Base-by-base conservation (phyloP, 2,797 vertebrate species). In the Cuculus canorus region DNA sequence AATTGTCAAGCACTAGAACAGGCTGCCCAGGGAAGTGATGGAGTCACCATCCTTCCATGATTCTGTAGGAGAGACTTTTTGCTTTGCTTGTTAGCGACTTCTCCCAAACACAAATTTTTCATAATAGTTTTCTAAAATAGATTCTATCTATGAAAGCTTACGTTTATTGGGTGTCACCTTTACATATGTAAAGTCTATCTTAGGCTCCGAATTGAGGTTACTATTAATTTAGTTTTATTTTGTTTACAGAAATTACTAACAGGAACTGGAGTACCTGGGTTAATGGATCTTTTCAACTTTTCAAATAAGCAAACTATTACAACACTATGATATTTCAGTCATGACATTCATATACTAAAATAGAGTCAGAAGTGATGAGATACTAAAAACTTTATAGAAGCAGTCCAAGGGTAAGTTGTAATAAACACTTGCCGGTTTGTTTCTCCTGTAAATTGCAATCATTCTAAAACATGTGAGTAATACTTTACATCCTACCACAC, bases 71-170 rank as follows among this genome's bases (percentile, higher is more conserved):
- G 4, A 48, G 5, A 18, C 1, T 52, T 68, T 68, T 75, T 37
- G 6, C 48, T 39, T 86, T 10, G 39, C 7, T 57, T 79, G 11
- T 13, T 22, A 68, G 19, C 71, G 35, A 85, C 9, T 11, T 78
- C 8, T 72, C 22, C 39, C 16, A 57, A 57, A 79, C 2, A 43
- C 0, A 0, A n/a, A 35, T 15, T 54, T 11, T 30, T 6, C 21
- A 13, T 56, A 75, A 57, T 1, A 39, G 8, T 47, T 61, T 82
- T 54, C 27, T 70, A 35, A 57, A 85, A 79, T 32, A 75, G 83
- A 59, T 11, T 24, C 3, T 7, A 23, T 57, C 84, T 82, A 30
- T 4, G 60, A 71, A 82, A 61, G 1, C 0, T 15, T 7, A 7
- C 23, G 30, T 80, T 76, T 80, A 10, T 56, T 66, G 8, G 2